Conservation (phyloP, 2,113 vertebrate genomes). For the Plestiodon gilberti region DNA sequence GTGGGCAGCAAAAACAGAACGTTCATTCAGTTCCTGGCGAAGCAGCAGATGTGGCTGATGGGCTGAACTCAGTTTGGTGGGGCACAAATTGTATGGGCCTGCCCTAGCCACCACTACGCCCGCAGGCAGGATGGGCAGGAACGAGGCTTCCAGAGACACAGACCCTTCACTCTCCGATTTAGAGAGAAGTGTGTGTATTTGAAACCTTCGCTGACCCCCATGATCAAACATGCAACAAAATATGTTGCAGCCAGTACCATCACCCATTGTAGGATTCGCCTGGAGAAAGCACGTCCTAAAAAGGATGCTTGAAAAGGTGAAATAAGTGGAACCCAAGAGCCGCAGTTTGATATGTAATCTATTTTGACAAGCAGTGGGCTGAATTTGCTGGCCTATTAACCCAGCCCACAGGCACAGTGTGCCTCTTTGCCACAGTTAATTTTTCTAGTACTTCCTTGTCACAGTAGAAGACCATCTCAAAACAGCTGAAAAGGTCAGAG, state of each 20-base stretch:
- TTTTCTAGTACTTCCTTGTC: constrained; percentile 60
- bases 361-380: constrained; percentile 63
- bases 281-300: constrained; percentile 36
- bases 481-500: constrained; percentile 70
- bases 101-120: not conserved
- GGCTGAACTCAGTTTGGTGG: not conserved
- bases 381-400: constrained; percentile 55
- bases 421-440: constrained; percentile 60
- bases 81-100: not conserved
- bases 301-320: constrained; percentile 44
- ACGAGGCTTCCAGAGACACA: not conserved
- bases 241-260: not conserved
- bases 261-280: not conserved
- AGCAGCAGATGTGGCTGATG: not conserved
- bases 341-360: not conserved
- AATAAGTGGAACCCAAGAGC: constrained; percentile 53
- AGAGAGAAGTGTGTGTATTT: not conserved
- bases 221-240: constrained; percentile 8
- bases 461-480: constrained; percentile 32
- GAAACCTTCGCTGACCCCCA: not conserved
- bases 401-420: constrained; percentile 55
- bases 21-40: not conserved
- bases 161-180: not conserved
- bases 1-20: not conserved
- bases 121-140: not conserved